Percentiles rank a stretch among this genome's conserved stretches.
These are phyloP conservation scores for Amblyopsis rosae DNA, from an alignment of 2,113 vertebrate species.

Conservation along the genomic window DNA sequence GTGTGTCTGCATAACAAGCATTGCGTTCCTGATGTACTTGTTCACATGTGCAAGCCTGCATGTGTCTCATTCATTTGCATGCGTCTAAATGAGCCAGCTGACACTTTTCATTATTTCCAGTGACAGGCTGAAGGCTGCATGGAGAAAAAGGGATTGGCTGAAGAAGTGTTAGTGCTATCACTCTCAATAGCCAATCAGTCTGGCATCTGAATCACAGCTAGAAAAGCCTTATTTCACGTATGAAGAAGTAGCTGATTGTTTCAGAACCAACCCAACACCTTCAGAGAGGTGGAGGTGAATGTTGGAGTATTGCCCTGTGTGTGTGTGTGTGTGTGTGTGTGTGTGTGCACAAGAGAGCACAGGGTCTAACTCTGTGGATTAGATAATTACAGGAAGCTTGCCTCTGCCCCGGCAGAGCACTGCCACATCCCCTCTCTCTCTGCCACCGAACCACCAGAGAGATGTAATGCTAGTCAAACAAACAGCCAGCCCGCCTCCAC, in stretches of 20 bases:
- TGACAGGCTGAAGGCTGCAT: slow-evolving; percentile 29
- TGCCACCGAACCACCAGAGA: slow-evolving; percentile 43
- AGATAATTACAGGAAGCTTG: slow-evolving; percentile 74
- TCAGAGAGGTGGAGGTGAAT: slow-evolving; percentile 18
- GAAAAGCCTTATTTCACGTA: slow-evolving; percentile 26
- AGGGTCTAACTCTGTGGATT: slow-evolving; percentile 45
- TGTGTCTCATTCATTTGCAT: slow-evolving; percentile 1
- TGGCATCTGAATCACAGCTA: slow-evolving; percentile 35
- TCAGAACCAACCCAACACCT: slow-evolving; percentile 11
- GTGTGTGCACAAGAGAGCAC: background rate
- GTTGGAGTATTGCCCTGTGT: slow-evolving; percentile 11
- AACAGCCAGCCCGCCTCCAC: slow-evolving; percentile 54
- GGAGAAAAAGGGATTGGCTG: slow-evolving; percentile 28
- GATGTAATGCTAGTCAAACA: slow-evolving; percentile 62
- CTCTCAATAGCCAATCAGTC: slow-evolving; percentile 38
- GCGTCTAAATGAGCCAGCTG: slow-evolving; percentile 21
- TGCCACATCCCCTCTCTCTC: slow-evolving; percentile 52
- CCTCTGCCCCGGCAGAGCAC: slow-evolving; percentile 55
- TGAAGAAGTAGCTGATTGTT: slow-evolving; percentile 44
- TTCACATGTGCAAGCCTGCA: slow-evolving; percentile 8
- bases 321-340: slow-evolving; percentile 2
- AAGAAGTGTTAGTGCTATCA: slow-evolving; percentile 34
- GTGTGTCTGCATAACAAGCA: background rate
- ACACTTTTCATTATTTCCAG: slow-evolving; percentile 29
- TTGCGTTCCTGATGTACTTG: background rate